Conservation (phyloP, 2,888 invertebrate genomes). For the Scrobipalpa atriplicella region DNA sequence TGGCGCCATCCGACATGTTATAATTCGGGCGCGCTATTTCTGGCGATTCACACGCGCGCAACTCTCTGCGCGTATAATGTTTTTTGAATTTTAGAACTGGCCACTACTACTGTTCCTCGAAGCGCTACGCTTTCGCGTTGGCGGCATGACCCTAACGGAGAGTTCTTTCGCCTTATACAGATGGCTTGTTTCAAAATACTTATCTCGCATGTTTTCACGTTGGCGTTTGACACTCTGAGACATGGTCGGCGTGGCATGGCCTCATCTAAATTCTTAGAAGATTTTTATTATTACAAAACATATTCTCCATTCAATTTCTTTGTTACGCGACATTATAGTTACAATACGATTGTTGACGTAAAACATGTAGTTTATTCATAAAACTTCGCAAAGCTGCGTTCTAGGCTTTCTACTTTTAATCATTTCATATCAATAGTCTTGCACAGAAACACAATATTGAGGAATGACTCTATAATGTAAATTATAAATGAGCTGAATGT, state of each 20-base stretch:
- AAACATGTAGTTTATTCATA: too few species aligned
- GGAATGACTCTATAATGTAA: too few species aligned
- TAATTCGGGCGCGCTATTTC: constrained; percentile 80
- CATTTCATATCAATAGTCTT: too few species aligned
- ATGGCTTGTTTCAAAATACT: constrained; percentile 15
- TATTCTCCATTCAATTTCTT: not conserved
- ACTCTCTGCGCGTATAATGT: constrained; percentile 63
- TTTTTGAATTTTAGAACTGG: constrained; percentile 61
- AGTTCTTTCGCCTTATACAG: constrained; percentile 29
- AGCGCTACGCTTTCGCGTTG: constrained; percentile 20
- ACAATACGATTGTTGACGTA: not conserved
- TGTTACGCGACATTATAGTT: not conserved
- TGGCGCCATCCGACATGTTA: constrained; percentile 76
- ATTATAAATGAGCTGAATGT: not conserved
- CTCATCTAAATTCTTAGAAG: not conserved
- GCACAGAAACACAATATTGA: too few species aligned
- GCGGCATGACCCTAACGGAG: constrained; percentile 24
- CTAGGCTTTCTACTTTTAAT: not conserved
- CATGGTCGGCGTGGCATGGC: not conserved
- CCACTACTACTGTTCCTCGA: constrained; percentile 33
- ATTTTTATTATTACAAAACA: not conserved
- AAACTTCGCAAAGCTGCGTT: not conserved
- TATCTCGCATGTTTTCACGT: constrained; percentile 15
- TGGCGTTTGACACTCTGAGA: constrained; percentile 18
- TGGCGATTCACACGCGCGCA: constrained; percentile 76